Evolutionary conservation across 2,797 vertebrate genomes (phyloP).

Genomic region (Xiphophorus birchmanni): DNA sequence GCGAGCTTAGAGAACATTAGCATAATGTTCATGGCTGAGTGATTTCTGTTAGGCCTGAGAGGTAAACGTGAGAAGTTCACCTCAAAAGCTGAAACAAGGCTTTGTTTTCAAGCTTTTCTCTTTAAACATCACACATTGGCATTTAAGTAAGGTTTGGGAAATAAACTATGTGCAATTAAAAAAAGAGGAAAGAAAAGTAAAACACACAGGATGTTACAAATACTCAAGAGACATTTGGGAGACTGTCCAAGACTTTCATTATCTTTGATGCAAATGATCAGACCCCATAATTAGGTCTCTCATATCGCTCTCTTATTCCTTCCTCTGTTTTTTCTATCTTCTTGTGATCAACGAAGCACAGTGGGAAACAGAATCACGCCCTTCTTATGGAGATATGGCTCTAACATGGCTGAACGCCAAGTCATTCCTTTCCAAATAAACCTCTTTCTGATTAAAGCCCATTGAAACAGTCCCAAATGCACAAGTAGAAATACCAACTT

Average conservation of each 20-base stretch:
- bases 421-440: slow-evolving; percentile 38
- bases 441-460: slow-evolving; percentile 34
- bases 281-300: slow-evolving; percentile 78
- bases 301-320: slow-evolving; percentile 58
- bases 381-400: slow-evolving; percentile 44
- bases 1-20: slow-evolving; percentile 70
- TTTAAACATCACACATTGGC: slow-evolving; percentile 72
- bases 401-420: slow-evolving; percentile 46
- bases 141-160: slow-evolving; percentile 55
- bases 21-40: slow-evolving; percentile 77
- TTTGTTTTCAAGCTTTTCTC: slow-evolving; percentile 64
- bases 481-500: slow-evolving; percentile 3
- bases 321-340: slow-evolving; percentile 37
- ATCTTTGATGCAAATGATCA: slow-evolving; percentile 82
- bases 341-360: slow-evolving; percentile 70
- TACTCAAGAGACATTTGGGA: slow-evolving; percentile 75
- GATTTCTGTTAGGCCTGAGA: slow-evolving; percentile 75
- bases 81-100: slow-evolving; percentile 74
- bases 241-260: slow-evolving; percentile 81
- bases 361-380: slow-evolving; percentile 40
- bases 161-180: slow-evolving; percentile 57
- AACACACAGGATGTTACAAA: slow-evolving; percentile 33
- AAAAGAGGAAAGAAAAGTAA: slow-evolving; percentile 37
- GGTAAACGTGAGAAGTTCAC: slow-evolving; percentile 73
- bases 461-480: slow-evolving; percentile 35